phyloP scores from a whole-genome alignment of 92 coral and sea anemone genomes.

The Diadumene lineata region DNA sequence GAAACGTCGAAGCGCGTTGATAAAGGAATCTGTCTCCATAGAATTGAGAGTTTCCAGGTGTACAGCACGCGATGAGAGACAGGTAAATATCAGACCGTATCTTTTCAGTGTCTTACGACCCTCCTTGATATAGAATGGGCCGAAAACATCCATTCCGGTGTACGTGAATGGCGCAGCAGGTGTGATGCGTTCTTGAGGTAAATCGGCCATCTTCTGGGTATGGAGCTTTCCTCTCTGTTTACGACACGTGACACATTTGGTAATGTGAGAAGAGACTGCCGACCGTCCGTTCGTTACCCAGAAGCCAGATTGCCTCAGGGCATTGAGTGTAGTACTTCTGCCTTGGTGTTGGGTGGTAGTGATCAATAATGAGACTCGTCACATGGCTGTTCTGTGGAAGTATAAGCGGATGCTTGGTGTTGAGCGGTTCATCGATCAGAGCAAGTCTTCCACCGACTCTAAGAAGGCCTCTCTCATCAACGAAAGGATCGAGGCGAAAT shows the following conservation, averaged over 20 bases:
- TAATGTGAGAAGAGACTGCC: conserved; percentile 31
- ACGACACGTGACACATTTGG: conserved; percentile 47
- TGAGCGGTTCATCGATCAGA: conserved; percentile 30
- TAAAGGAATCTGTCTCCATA: no score
- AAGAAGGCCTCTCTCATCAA: conserved; percentile 51
- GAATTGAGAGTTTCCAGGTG: conserved; percentile 52
- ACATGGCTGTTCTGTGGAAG: conserved; percentile 40
- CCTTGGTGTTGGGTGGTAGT: conserved; percentile 45
- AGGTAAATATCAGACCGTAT: conserved; percentile 35
- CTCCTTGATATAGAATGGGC: conserved; percentile 25
- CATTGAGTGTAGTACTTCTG: conserved; percentile 41
- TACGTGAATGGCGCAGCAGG: conserved; percentile 40
- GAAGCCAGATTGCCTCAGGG: conserved; percentile 36
- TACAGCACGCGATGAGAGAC: conserved; percentile 26
- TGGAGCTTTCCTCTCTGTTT: conserved; percentile 36
- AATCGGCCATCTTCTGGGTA: conserved; percentile 27
- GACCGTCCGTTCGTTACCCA: conserved; percentile 50
- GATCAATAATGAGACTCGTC: conserved; percentile 36
- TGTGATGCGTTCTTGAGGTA: conserved; percentile 33
- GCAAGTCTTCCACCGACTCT: conserved; percentile 54
- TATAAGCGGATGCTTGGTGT: conserved; percentile 49
- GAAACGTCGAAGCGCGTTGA: conserved; percentile 45
- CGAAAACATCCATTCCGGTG: conserved; percentile 50
- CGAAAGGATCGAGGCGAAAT: conserved; percentile 41
- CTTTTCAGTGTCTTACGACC: conserved; percentile 27